Evolutionary conservation across 2,113 vertebrate genomes (phyloP).

Genomic region (Plectropomus leopardus): DNA sequence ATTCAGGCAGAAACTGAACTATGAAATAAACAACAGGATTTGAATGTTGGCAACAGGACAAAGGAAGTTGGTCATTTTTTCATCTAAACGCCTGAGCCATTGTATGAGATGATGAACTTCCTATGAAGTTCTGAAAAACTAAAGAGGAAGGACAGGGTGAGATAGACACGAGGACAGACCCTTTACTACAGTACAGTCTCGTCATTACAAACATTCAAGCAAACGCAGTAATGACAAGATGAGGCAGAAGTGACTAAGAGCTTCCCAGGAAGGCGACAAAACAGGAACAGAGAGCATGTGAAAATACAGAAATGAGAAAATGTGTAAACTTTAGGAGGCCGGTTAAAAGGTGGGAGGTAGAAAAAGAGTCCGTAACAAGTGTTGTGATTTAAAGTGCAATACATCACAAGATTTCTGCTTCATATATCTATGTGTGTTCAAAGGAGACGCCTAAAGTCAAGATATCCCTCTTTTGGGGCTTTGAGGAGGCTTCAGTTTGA

Average conservation of each 20-base stretch:
- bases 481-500: no score
- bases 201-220: not conserved
- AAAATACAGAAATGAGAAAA: not conserved
- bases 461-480: no score
- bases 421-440: not conserved
- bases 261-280: not conserved
- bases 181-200: not conserved
- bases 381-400: no score
- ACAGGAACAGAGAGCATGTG: not conserved
- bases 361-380: not conserved
- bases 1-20: not conserved
- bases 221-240: not conserved
- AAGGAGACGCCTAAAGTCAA: no score
- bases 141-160: conserved; percentile 90
- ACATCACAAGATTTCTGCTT: not conserved
- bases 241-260: not conserved
- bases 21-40: not conserved
- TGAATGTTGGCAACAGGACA: not conserved
- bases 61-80: conserved; percentile 14
- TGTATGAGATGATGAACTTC: conserved; percentile 79
- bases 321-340: not conserved
- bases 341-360: not conserved
- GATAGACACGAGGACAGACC: conserved; percentile 27
- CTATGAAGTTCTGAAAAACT: conserved; percentile 90
- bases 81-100: not conserved